These are phyloP conservation scores for Paralichthys olivaceus DNA, from an alignment of 2,113 vertebrate species.

Conservation along the genomic window DNA sequence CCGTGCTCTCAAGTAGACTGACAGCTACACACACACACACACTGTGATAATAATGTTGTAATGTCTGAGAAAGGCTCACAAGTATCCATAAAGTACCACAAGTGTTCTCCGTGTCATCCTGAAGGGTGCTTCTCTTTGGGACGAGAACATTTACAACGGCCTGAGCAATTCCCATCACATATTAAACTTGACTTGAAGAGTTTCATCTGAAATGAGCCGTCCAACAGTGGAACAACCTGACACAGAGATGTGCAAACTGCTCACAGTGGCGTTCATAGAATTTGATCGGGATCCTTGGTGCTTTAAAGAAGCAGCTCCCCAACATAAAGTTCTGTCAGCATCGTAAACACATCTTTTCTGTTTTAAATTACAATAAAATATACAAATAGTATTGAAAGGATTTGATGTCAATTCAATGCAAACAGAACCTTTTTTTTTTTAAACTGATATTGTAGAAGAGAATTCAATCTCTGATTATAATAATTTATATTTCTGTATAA, in stretches of 20 bases:
- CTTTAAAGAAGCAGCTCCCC: too few relatives aligned
- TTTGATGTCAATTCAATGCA: too few relatives aligned
- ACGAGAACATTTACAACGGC: neutral
- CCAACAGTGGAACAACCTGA: neutral
- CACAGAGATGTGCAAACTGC: neutral
- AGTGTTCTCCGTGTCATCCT: constrained; percentile 16
- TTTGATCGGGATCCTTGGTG: neutral
- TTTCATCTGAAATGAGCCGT: constrained; percentile 27
- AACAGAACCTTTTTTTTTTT: too few relatives aligned
- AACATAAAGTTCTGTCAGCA: too few relatives aligned
- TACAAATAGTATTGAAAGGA: too few relatives aligned
- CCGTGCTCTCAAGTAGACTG: constrained; percentile 30
- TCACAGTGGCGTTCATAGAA: neutral
- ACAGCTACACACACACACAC: constrained; percentile 16
- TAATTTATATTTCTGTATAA: too few relatives aligned
- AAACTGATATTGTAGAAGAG: too few relatives aligned
- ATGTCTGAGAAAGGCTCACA: constrained; percentile 22
- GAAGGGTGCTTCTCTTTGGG: constrained; percentile 17
- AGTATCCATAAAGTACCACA: constrained; percentile 18
- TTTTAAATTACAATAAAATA: too few relatives aligned
- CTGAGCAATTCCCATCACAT: neutral
- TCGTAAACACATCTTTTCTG: too few relatives aligned
- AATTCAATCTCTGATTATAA: too few relatives aligned
- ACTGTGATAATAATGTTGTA: constrained; percentile 32
- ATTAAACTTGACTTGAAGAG: constrained; percentile 35